Evolutionary conservation across 2,888 invertebrate genomes (phyloP).

Genomic region (Colostygia pectinataria): DNA sequence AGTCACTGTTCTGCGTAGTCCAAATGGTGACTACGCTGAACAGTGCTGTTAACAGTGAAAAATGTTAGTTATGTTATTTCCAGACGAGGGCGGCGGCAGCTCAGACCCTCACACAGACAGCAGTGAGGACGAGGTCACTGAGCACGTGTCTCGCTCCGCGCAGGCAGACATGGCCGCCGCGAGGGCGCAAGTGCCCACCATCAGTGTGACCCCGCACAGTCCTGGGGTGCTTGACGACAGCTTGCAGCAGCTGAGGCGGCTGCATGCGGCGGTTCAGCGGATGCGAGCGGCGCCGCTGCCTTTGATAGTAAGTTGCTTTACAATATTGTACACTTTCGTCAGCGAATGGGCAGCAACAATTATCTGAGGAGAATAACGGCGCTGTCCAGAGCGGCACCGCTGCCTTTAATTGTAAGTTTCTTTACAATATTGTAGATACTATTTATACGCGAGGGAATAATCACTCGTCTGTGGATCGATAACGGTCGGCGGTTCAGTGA

Average conservation of each 20-base stretch:
- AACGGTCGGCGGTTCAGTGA: no score
- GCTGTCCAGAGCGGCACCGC: constrained; percentile 85
- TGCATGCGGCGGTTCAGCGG: constrained; percentile 89
- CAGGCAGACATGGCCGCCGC: constrained; percentile 72
- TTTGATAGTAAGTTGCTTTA: constrained; percentile 51
- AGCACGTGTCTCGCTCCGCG: constrained; percentile 82
- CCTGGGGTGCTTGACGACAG: constrained; percentile 90
- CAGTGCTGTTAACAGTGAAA: no score
- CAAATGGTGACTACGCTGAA: no score
- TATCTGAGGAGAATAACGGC: no score
- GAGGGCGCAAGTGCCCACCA: constrained; percentile 87
- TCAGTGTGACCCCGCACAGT: constrained; percentile 94
- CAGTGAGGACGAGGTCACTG: constrained; percentile 91
- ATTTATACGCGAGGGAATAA: no score
- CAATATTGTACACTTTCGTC: no score
- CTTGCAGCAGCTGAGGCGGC: constrained; percentile 87
- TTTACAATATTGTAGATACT: no score
- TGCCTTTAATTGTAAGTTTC: constrained; percentile 62
- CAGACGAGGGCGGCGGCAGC: constrained; percentile 87
- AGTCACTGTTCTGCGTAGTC: no score
- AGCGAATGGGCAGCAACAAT: no score
- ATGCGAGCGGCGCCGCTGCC: constrained; percentile 86
- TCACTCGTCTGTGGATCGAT: no score
- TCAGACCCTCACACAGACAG: constrained; percentile 85
- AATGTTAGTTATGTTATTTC: constrained; percentile 3